Evolutionary conservation across 2,797 vertebrate genomes (phyloP).

Genomic region (Smutsia gigantea): DNA sequence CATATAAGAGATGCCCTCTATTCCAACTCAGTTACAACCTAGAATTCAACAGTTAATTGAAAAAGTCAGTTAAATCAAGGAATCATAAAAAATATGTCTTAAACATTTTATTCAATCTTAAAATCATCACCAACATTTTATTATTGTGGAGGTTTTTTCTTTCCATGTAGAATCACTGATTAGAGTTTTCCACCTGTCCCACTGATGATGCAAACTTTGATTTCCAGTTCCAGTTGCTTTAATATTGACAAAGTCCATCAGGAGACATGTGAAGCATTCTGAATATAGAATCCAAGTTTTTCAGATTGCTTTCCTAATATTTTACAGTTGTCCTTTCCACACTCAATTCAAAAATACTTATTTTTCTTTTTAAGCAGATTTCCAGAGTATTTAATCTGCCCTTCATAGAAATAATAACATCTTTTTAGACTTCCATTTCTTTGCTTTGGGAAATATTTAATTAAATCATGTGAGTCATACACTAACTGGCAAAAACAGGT

Average conservation of each 20-base stretch:
- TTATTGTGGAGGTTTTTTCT: not conserved
- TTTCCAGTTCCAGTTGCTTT: not conserved
- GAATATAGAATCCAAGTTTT: not conserved
- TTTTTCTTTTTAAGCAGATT: not conserved
- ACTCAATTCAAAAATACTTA: not conserved
- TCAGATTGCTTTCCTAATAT: not conserved
- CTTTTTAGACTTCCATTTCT: conserved; percentile 12
- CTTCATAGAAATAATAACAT: conserved; percentile 3
- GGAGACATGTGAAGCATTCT: not conserved
- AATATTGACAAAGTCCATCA: not conserved
- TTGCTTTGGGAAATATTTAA: conserved; percentile 30
- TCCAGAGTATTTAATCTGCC: not conserved
- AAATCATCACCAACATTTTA: conserved; percentile 41
- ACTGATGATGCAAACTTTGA: not conserved
- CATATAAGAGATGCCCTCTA: not conserved
- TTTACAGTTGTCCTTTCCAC: not conserved
- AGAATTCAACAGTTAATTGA: conserved; percentile 14
- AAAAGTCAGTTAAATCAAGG: conserved; percentile 3
- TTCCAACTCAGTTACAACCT: not conserved
- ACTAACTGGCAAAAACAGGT: not conserved
- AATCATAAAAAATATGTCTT: not conserved
- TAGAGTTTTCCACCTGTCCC: not conserved
- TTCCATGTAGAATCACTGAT: not conserved
- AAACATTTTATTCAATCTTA: conserved; percentile 19
- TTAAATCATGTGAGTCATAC: not conserved